Base-by-base conservation (phyloP, 2,113 vertebrate species). In the Campylomormyrus tamandua region DNA sequence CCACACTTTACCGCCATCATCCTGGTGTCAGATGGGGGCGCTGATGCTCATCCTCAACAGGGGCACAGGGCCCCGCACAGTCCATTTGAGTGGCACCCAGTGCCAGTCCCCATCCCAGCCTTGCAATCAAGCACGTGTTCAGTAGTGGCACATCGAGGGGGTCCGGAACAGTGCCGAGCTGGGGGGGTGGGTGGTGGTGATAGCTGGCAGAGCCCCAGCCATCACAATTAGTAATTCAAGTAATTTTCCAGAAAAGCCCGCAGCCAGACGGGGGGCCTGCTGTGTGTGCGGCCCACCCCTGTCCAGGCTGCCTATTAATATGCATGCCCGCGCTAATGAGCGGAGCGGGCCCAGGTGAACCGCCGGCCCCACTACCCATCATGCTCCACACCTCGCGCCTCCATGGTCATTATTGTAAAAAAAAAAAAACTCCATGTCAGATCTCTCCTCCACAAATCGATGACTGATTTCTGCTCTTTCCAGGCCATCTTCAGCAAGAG, bases 231-330 rank as follows among this genome's bases (percentile, higher is more conserved):
- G 95, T 94, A 94, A 95, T 96, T 94, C 95, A 92, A 96, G 94
- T 96, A 95, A 96, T 96, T 96, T 96, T 95, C 96, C 96, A 96
- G 95, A 95, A 96, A 96, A 95, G 95, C 96, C 96, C 93, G 95
- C 95, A 92, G 93, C 92, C 92, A 93, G 91, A 91, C 88, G 88
- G 89, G 90, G 91, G 92, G 58, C 92, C 92, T 93, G 93, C 93
- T 93, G 93, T 92, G 90, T 90, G 90, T 92, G 92, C 74, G 70
- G 87, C 85, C 77, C 74, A 77, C n/a, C 27, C 58, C 87, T 87
- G 85, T 88, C 50, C 58, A 49, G 90, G 80, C 91, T 90, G 50
- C 85, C 90, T 91, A 95, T 96, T 93, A 96, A 96, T 96, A 96
- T 96, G 94, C 94, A 96, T 95, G 94, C 93, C 90, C 84, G 95